phyloP scores from a whole-genome alignment of 2,113 vertebrate genomes.

The Lepus timidus region DNA sequence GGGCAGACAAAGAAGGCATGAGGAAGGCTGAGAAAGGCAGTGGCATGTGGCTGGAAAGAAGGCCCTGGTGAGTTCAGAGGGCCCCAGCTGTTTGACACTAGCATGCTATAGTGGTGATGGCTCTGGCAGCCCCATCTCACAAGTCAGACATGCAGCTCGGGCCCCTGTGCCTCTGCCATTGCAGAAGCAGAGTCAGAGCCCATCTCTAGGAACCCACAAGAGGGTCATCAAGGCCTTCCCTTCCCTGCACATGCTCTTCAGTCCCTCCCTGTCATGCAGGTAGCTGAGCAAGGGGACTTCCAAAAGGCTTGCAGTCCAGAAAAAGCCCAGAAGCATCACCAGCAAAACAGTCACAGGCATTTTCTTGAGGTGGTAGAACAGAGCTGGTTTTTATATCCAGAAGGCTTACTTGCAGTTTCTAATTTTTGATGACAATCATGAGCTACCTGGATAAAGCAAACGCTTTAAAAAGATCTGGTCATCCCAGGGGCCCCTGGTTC shows the following conservation, averaged over 20 bases:
- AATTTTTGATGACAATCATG: neutral
- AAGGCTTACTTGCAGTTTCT: neutral
- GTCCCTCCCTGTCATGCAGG: neutral
- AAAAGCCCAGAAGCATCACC: neutral
- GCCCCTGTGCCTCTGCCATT: neutral
- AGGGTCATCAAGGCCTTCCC: neutral
- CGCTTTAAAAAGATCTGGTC: neutral
- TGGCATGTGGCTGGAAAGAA: fast-evolving
- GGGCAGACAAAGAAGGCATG: neutral
- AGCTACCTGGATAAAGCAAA: neutral
- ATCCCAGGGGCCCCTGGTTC: neutral
- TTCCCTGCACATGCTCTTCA: no score
- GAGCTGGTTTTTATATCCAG: neutral
- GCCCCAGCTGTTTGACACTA: neutral
- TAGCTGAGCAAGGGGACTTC: neutral
- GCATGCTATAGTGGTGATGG: neutral
- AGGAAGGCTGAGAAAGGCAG: neutral
- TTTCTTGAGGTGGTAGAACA: neutral
- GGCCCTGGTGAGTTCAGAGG: neutral
- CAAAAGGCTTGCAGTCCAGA: neutral
- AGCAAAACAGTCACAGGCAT: neutral
- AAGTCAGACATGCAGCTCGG: neutral
- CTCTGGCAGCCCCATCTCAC: neutral
- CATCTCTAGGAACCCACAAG: neutral
- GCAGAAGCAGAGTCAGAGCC: neutral